Evolutionary conservation across 2,113 vertebrate species (phyloP), one percentile per base, ranked within the genome.

Genomic region (Talpa occidentalis): DNA sequence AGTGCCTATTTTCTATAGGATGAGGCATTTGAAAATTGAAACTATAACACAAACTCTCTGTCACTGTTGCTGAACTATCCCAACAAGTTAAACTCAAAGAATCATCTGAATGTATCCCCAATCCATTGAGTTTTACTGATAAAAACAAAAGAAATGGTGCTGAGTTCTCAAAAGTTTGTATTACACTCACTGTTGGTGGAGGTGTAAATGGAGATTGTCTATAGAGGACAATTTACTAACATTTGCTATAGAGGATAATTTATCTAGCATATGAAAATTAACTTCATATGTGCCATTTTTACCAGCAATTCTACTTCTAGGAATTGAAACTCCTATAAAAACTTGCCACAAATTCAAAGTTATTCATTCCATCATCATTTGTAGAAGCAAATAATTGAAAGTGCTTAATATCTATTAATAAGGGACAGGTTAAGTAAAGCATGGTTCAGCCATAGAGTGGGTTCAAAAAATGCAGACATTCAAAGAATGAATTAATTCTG

Each of bases 191-290:
- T 87, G 26, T 88, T 87, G 17, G 26, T n/a, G 19, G 32, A 86
- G 76, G 2, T 88, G 0, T 72, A 90, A 88, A 56, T 32, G 70
- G 10, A 4, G 90, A 5, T 32, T 42, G 22, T 35, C 11, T 64
- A 10, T 37, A 24, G 30, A n/a, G 4, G 11, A 70, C 47, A 64
- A 73, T 74, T 82, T 78, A 10, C 15, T 88, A 84, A 67, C 11
- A 83, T 60, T 19, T 64, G 42, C 15, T 82, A 66, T 67, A 30
- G 59, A 26, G 12, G 14, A 52, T 62, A 78, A 90, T 72, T 78
- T 22, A 62, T 37, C 35, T 69, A 85, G 66, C 19, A 72, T 88
- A 24, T 56, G 14, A 87, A 85, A 95, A 91, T 87, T 62, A 96
- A 80, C 64, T 66, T 90, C 42, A 6, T 11, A 72, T 80, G 30